Conservation (phyloP, 2,797 vertebrate species). For the Manis javanica region DNA sequence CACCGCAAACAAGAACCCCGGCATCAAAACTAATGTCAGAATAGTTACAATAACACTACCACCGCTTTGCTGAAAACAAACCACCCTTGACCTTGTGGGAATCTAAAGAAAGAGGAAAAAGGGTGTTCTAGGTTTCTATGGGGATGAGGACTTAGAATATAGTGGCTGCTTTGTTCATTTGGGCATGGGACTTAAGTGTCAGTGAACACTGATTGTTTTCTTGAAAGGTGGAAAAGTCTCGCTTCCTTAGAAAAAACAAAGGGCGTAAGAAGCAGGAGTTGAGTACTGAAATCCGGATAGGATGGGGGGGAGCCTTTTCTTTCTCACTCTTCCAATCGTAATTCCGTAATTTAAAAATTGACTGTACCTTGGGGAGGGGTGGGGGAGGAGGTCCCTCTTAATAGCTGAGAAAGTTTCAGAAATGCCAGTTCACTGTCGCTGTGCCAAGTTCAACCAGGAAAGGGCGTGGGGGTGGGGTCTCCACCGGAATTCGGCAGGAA, state of each 20-base stretch:
- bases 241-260: neutral
- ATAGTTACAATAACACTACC: neutral
- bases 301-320: neutral
- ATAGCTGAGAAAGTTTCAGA: slow-evolving; percentile 5
- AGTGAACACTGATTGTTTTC: neutral
- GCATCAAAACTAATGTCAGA: neutral
- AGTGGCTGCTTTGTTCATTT: slow-evolving; percentile 26
- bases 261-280: neutral
- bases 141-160: neutral
- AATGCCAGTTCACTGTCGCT: neutral
- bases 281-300: slow-evolving; percentile 10
- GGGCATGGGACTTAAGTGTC: neutral
- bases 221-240: neutral
- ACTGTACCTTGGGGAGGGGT: neutral
- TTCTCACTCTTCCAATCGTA: neutral
- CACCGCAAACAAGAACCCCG: no score
- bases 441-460: neutral
- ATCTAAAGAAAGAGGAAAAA: neutral
- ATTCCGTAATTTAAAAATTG: slow-evolving; percentile 45
- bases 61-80: neutral
- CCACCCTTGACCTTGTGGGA: neutral
- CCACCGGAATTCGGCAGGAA: neutral
- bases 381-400: neutral
- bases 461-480: neutral
- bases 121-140: neutral